phyloP scores from a whole-genome alignment of 2,113 vertebrate genomes.

The Pseudonaja textilis region DNA sequence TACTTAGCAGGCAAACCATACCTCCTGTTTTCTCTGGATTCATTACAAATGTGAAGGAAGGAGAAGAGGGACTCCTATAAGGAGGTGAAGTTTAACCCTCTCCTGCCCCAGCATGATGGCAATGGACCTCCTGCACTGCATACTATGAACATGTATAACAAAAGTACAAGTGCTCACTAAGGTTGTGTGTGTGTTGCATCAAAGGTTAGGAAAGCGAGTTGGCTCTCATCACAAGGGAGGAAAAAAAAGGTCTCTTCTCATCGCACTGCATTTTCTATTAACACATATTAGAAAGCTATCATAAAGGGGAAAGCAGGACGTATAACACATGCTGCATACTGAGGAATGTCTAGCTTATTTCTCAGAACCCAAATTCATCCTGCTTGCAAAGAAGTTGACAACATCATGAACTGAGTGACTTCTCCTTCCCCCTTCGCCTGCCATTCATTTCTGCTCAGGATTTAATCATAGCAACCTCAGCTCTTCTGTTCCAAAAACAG shows the following conservation, averaged over 20 bases:
- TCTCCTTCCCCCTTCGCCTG: background rate
- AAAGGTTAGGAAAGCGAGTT: background rate
- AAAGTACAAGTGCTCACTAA: background rate
- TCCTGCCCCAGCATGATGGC: background rate
- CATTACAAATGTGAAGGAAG: background rate
- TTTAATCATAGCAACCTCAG: background rate
- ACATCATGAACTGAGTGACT: background rate
- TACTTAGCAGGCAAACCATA: background rate
- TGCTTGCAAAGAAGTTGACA: background rate
- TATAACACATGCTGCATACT: background rate
- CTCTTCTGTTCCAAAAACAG: background rate
- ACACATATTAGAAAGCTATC: background rate
- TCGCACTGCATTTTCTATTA: background rate
- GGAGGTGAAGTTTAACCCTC: background rate
- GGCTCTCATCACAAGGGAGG: background rate
- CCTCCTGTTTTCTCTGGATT: background rate
- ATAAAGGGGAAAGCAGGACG: background rate
- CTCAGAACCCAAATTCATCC: background rate
- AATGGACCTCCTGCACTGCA: background rate
- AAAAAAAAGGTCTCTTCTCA: background rate
- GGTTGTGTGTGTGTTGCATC: background rate
- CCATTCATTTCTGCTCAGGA: background rate
- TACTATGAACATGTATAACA: background rate
- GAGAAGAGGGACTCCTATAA: background rate
- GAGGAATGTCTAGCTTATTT: background rate